These are phyloP conservation scores for Halyomorpha halys DNA, from an alignment of 1,140 invertebrate genomes.

Conservation along the genomic window DNA sequence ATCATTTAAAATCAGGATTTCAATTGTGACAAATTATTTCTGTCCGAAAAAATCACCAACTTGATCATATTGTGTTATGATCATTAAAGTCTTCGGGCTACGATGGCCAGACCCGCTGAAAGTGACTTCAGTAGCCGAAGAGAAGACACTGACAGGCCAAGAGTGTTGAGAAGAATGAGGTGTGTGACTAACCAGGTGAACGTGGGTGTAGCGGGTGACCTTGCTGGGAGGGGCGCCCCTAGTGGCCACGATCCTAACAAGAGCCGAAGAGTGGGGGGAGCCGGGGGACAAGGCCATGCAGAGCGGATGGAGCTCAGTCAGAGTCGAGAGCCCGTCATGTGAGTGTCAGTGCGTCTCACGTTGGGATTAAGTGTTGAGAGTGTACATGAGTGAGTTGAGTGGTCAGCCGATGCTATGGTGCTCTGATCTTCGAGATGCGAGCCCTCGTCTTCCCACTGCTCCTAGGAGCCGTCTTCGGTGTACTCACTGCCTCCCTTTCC, in stretches of 20 bases:
- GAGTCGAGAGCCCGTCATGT: constrained; percentile 8
- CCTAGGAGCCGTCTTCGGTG: constrained; percentile 53
- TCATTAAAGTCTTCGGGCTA: too few relatives aligned
- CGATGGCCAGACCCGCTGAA: too few relatives aligned
- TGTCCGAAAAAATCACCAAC: too few relatives aligned
- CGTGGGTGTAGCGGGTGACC: constrained; percentile 22
- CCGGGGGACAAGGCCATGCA: constrained; percentile 21
- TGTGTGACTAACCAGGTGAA: constrained; percentile 10
- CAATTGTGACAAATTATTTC: too few relatives aligned
- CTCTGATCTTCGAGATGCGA: constrained; percentile 9
- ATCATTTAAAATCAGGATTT: too few relatives aligned
- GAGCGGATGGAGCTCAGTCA: constrained; percentile 19
- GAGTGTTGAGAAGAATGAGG: constrained; percentile 16
- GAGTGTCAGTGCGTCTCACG: constrained; percentile 5
- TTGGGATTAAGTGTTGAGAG: constrained; percentile 25
- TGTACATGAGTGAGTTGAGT: constrained; percentile 30
- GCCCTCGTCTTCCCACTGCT: constrained; percentile 43
- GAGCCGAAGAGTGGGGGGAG: constrained; percentile 7
- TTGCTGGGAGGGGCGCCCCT: constrained; percentile 20
- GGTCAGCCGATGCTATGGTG: constrained; percentile 11
- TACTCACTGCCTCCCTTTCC: constrained; percentile 54
- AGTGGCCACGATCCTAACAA: constrained; percentile 12
- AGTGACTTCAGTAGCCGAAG: background rate
- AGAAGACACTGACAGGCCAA: background rate
- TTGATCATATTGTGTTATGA: too few relatives aligned